These are phyloP conservation scores for Heliconius aoede DNA, from an alignment of 2,888 invertebrate genomes.

Conservation along the genomic window DNA sequence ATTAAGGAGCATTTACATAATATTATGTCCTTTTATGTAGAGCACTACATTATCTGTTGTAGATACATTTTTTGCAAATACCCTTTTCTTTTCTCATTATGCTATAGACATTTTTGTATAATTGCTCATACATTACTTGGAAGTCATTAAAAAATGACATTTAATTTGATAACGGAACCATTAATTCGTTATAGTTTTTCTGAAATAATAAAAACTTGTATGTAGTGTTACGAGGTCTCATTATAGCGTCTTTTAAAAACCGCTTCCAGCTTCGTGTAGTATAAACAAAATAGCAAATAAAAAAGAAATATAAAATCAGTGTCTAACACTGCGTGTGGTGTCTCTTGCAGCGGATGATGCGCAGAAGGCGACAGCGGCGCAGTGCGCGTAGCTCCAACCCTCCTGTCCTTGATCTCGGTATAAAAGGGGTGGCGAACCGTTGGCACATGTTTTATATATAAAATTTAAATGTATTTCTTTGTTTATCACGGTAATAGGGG, in stretches of 20 bases:
- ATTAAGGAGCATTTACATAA: background rate
- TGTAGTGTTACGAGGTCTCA: constrained; percentile 48
- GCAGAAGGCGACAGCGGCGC: constrained; percentile 84
- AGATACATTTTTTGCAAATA: background rate
- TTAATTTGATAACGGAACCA: background rate
- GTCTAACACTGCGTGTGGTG: constrained; percentile 83
- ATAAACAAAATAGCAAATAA: constrained; percentile 52
- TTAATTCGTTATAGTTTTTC: background rate
- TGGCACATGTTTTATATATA: background rate
- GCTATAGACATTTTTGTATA: background rate
- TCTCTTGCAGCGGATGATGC: constrained; percentile 84
- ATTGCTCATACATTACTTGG: background rate
- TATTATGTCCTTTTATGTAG: background rate
- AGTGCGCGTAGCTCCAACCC: constrained; percentile 79
- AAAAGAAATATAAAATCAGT: constrained; percentile 72
- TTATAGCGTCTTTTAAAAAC: constrained; percentile 44
- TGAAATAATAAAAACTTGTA: background rate
- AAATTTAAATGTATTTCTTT: background rate
- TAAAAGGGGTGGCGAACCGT: constrained; percentile 50
- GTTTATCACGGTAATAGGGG: background rate
- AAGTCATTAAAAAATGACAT: no score
- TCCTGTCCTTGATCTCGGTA: constrained; percentile 79
- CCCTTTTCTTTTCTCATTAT: background rate
- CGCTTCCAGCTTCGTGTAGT: constrained; percentile 59
- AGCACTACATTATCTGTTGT: background rate